Conservation (phyloP, 2,888 invertebrate genomes). For the Mycogona germanica region DNA sequence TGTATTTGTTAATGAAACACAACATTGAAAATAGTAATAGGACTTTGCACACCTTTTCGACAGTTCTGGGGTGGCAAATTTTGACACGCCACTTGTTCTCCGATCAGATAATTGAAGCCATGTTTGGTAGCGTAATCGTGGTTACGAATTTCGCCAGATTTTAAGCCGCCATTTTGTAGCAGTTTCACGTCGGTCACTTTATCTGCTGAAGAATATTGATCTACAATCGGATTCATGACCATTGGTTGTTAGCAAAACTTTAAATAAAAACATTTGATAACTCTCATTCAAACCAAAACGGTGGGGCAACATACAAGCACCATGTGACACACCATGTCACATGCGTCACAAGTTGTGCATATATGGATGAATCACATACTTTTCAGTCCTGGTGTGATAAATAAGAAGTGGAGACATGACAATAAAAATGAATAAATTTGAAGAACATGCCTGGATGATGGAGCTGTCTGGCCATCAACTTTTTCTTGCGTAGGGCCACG, state of each 20-base stretch:
- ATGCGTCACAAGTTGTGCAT: no score
- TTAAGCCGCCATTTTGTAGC: neutral
- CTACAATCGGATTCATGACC: no score
- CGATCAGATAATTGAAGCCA: slow-evolving; percentile 11
- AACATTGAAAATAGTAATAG: no score
- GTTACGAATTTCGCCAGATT: slow-evolving; percentile 7
- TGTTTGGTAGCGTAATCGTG: slow-evolving; percentile 9
- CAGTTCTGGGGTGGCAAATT: slow-evolving; percentile 11
- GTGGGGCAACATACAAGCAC: neutral
- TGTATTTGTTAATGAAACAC: no score
- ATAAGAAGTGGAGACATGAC: no score
- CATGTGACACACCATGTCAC: no score
- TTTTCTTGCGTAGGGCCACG: slow-evolving; percentile 11
- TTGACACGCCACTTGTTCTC: no score
- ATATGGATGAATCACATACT: neutral
- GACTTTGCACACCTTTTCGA: slow-evolving; percentile 2
- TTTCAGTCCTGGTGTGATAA: neutral
- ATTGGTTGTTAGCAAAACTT: no score
- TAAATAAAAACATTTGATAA: neutral
- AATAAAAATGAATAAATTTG: no score
- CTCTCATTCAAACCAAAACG: neutral
- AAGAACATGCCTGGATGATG: no score
- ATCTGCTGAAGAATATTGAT: slow-evolving; percentile 1
- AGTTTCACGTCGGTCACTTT: neutral
- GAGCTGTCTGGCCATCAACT: neutral